These are phyloP conservation scores for Serrognathus titanus DNA, from an alignment of 2,888 invertebrate species.

Conservation along the genomic window DNA sequence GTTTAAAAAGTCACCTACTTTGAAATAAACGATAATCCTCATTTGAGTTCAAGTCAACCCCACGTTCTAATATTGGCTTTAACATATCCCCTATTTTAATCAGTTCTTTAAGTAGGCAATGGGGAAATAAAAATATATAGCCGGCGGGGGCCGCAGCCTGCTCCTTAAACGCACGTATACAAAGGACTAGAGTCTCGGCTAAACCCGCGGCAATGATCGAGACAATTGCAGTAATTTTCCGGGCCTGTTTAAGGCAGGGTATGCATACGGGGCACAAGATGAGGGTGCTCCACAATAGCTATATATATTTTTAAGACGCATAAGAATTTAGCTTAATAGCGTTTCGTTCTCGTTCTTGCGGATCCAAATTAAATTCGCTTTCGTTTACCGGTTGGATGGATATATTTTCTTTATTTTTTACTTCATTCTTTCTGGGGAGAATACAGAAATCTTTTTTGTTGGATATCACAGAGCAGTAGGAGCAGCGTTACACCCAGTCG, in stretches of 20 bases:
- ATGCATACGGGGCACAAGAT: constrained; percentile 27
- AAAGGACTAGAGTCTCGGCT: constrained; percentile 26
- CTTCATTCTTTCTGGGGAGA: no score
- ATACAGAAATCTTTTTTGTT: no score
- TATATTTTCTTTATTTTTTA: neutral
- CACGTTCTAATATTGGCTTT: constrained; percentile 44
- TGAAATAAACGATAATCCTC: constrained; percentile 18
- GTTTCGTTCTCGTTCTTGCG: constrained; percentile 42
- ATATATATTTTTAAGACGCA: constrained; percentile 42
- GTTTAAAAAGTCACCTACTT: constrained; percentile 17
- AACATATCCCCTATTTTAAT: constrained; percentile 49
- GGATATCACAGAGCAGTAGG: no score
- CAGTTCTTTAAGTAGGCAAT: constrained; percentile 51
- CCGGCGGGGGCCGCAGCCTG: constrained; percentile 33
- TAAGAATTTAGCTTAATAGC: constrained; percentile 45
- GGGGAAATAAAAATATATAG: constrained; percentile 51
- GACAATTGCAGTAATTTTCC: constrained; percentile 49
- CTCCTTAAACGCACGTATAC: constrained; percentile 26
- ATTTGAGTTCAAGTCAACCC: constrained; percentile 25
- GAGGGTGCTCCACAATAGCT: constrained; percentile 32
- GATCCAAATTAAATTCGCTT: constrained; percentile 43
- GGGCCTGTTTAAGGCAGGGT: constrained; percentile 37
- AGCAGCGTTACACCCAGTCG: constrained; percentile 14
- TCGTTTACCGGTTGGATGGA: constrained; percentile 12
- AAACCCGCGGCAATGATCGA: constrained; percentile 46